Base-by-base conservation (phyloP, 2,797 vertebrate genomes). In the Cuniculus paca region DNA sequence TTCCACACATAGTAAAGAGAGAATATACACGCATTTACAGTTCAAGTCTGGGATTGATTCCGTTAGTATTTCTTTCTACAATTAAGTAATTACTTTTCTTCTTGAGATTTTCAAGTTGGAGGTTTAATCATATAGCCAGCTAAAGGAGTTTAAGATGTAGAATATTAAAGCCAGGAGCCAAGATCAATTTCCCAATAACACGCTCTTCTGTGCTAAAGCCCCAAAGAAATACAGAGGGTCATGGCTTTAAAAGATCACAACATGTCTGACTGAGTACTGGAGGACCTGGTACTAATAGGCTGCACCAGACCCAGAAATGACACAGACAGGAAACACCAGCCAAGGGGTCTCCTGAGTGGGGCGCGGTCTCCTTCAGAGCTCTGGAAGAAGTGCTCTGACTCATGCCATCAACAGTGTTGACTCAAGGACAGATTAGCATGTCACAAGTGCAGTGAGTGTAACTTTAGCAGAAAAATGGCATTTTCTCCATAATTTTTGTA, bases 241-340 rank as follows among this genome's bases (percentile, higher is more conserved):
- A 60, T 12, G 36, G 20, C 50, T 96, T 91, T 72, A 92, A 88
- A 96, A 72, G 56, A 95, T 63, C 74, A 93, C 90, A 65, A 54
- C 17, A 16, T 81, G 77, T 36, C 60, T 68, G 74, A 94, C 54
- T 20, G 4, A 77, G 8, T 13, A 92, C 36, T 31, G 75, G n/a
- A 88, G 83, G 34, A n/a, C n/a, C 0, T 93, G 12, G 9, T 22
- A 70, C 9, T 70, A 36, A 19, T 0, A 79, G 13, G 16, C 65
- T 91, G 52, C 68, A 84, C 1, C 17, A 65, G 60, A 81, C 42
- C n/a, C 39, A 11, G 52, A n/a, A 72, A 72, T 36, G n/a, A 81
- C 0, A 0, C 12, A 52, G 56, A 2, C 39, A 6, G 87, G 78
- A 74, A 85, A 54, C 39, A 63, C 0, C 34, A 63, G 56, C 54